These are phyloP conservation scores for Synergus gifuensis DNA, from an alignment of 2,888 invertebrate genomes.

Conservation along the genomic window DNA sequence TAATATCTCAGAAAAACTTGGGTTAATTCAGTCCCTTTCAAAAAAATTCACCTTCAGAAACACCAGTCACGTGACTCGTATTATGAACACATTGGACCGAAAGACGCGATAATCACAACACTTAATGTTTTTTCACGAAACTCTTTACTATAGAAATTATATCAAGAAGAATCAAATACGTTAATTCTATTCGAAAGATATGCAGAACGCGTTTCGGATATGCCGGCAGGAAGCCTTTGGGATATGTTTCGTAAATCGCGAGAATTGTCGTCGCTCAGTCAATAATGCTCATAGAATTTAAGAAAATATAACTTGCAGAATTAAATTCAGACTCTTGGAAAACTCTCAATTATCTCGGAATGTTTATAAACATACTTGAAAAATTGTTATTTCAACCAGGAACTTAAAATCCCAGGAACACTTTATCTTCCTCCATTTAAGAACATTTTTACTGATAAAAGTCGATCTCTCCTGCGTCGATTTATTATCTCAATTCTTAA, in stretches of 20 bases:
- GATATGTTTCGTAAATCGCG: neutral
- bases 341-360: neutral
- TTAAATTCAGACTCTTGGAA: neutral
- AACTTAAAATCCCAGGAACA: neutral
- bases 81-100: neutral
- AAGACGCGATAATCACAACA: neutral
- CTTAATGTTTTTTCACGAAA: neutral
- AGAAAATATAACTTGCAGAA: neutral
- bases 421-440: neutral
- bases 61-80: constrained; percentile 13
- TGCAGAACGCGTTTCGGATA: constrained; percentile 40
- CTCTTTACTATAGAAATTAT: neutral
- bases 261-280: constrained; percentile 15
- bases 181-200: neutral
- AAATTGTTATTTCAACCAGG: neutral
- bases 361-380: neutral
- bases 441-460: neutral
- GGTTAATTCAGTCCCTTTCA: neutral
- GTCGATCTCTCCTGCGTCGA: neutral
- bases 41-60: neutral
- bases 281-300: neutral
- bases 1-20: neutral
- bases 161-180: neutral
- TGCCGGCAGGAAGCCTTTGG: constrained; percentile 1
- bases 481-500: neutral